Percentiles rank a stretch among this genome's conserved stretches.
These are phyloP conservation scores for Thunnus thynnus DNA, from an alignment of 2,113 vertebrate species.

Conservation along the genomic window DNA sequence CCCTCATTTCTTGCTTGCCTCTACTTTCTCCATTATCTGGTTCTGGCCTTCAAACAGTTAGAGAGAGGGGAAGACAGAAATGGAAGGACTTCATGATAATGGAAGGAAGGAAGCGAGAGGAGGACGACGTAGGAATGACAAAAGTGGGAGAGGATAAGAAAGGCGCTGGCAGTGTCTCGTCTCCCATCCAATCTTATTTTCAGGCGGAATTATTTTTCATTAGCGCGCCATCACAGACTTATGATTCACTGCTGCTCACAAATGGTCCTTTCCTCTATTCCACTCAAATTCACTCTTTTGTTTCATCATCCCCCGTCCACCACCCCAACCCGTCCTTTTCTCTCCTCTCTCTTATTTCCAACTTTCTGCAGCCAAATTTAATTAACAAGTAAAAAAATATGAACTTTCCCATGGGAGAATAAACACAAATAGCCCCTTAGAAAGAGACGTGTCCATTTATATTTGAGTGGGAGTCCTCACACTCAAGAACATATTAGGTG, in stretches of 20 bases:
- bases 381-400: slow-evolving; percentile 35
- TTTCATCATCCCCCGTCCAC: background rate
- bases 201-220: slow-evolving; percentile 57
- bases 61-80: slow-evolving; percentile 5
- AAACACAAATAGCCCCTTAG: slow-evolving; percentile 28
- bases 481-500: slow-evolving; percentile 22
- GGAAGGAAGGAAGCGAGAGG: background rate
- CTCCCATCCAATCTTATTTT: slow-evolving; percentile 56
- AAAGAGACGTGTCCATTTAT: slow-evolving; percentile 10
- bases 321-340: background rate
- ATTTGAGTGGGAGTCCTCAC: slow-evolving; percentile 14
- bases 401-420: slow-evolving; percentile 18
- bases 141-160: slow-evolving; percentile 29
- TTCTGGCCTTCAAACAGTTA: slow-evolving; percentile 57
- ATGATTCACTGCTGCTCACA: slow-evolving; percentile 25
- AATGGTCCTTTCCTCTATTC: slow-evolving; percentile 16
- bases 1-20: slow-evolving; percentile 36
- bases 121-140: slow-evolving; percentile 44
- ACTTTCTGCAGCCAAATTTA: slow-evolving; percentile 17
- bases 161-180: slow-evolving; percentile 22
- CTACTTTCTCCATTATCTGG: slow-evolving; percentile 50
- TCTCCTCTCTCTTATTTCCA: background rate
- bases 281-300: slow-evolving; percentile 8
- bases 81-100: slow-evolving; percentile 41
- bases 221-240: slow-evolving; percentile 48